Evolutionary conservation across 2,113 vertebrate genomes (phyloP).

Genomic region (Turnix velox): DNA sequence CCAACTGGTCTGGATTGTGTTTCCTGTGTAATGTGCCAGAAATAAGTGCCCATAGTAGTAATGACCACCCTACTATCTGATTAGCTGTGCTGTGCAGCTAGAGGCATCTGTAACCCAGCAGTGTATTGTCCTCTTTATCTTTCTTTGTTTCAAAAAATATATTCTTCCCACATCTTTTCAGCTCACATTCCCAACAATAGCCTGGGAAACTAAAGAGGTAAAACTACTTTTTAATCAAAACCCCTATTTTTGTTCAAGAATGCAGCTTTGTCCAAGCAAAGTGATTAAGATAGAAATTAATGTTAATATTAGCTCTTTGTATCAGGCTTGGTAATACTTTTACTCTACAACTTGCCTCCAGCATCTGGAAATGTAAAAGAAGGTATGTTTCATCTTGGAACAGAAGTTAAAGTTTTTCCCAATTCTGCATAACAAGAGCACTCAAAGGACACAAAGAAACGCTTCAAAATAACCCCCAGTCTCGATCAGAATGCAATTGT

Average conservation of each 20-base stretch:
- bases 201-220: neutral
- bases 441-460: neutral
- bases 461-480: rapidly evolving
- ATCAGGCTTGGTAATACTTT: neutral
- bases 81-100: neutral
- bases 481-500: neutral
- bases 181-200: neutral
- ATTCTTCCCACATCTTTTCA: neutral
- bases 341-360: neutral
- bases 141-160: neutral
- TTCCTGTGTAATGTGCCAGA: neutral
- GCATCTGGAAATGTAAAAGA: neutral
- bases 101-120: neutral
- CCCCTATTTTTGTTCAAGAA: neutral
- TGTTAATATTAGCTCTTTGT: neutral
- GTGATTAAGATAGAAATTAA: neutral
- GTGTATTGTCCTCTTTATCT: neutral
- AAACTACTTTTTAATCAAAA: neutral
- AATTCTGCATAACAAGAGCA: neutral
- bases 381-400: neutral
- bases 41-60: neutral
- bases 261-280: neutral
- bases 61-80: neutral
- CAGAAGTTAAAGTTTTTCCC: neutral
- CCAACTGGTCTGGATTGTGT: neutral